Conservation (phyloP, 2,888 invertebrate species). For the Sinelater perroti region DNA sequence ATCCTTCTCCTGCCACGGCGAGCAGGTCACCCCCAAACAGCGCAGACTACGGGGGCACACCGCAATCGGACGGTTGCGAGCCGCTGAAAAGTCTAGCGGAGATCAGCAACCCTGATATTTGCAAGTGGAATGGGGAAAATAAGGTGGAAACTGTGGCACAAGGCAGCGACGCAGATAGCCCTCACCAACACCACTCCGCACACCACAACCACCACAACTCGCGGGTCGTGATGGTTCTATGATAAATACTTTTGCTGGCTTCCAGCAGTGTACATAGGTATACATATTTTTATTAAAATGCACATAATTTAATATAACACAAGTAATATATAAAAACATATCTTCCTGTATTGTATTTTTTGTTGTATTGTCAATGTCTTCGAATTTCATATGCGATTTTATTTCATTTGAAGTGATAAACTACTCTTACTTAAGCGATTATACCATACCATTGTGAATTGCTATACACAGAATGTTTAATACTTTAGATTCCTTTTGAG, state of each 20-base stretch:
- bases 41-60: slow-evolving; percentile 43
- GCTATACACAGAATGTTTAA: slow-evolving; percentile 8
- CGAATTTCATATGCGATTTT: slow-evolving; percentile 44
- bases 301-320: slow-evolving; percentile 49
- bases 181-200: slow-evolving; percentile 56
- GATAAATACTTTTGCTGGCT: slow-evolving; percentile 52
- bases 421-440: slow-evolving; percentile 4
- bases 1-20: slow-evolving; percentile 47
- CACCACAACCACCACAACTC: slow-evolving; percentile 59
- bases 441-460: not conserved
- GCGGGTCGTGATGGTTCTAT: slow-evolving; percentile 62
- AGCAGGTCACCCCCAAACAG: slow-evolving; percentile 52
- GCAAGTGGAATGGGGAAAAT: slow-evolving; percentile 56
- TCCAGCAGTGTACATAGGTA: slow-evolving; percentile 48
- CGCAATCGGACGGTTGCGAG: slow-evolving; percentile 52
- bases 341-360: slow-evolving; percentile 54
- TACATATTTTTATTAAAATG: slow-evolving; percentile 51
- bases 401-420: slow-evolving; percentile 17
- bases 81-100: slow-evolving; percentile 54
- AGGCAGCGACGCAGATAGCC: slow-evolving; percentile 54
- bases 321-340: slow-evolving; percentile 49
- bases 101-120: slow-evolving; percentile 56
- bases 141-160: slow-evolving; percentile 52
- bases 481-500: no score
- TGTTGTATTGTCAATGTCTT: slow-evolving; percentile 55